These are phyloP conservation scores for Gobio occitaniae DNA, from an alignment of 2,797 vertebrate species.

Conservation along the genomic window DNA sequence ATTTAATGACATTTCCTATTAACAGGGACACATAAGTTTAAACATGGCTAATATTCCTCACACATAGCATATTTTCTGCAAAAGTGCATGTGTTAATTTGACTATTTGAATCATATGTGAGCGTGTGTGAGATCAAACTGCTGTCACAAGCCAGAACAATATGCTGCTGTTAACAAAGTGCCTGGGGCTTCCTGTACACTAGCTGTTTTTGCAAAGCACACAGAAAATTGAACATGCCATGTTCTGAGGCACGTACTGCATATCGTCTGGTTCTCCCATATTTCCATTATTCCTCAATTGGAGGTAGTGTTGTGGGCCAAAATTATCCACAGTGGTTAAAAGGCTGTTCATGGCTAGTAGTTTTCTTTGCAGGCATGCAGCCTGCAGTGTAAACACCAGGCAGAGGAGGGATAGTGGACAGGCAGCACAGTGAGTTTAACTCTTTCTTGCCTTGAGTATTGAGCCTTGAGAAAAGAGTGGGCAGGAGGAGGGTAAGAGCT, in stretches of 20 bases:
- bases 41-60: not conserved
- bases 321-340: slow-evolving; percentile 19
- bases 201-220: slow-evolving; percentile 45
- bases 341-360: not conserved
- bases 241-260: slow-evolving; percentile 43
- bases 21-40: too few species aligned
- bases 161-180: slow-evolving; percentile 45
- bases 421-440: slow-evolving; percentile 16
- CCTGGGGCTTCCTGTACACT: slow-evolving; percentile 16
- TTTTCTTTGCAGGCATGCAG: slow-evolving; percentile 5
- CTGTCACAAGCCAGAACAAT: slow-evolving; percentile 37
- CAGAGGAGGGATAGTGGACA: not conserved
- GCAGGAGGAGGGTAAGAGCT: not conserved
- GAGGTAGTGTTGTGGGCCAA: slow-evolving; percentile 3
- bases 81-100: slow-evolving; percentile 37
- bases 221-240: slow-evolving; percentile 18
- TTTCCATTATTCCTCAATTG: slow-evolving; percentile 36
- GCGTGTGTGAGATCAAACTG: slow-evolving; percentile 24
- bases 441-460: slow-evolving; percentile 10
- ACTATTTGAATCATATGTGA: slow-evolving; percentile 29
- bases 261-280: slow-evolving; percentile 38
- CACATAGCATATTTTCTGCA: not conserved
- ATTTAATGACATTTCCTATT: not conserved
- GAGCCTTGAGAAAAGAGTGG: not conserved
- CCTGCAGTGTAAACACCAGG: not conserved